Conservation (phyloP, 2,888 invertebrate species). For the Hecatera dysodea region DNA sequence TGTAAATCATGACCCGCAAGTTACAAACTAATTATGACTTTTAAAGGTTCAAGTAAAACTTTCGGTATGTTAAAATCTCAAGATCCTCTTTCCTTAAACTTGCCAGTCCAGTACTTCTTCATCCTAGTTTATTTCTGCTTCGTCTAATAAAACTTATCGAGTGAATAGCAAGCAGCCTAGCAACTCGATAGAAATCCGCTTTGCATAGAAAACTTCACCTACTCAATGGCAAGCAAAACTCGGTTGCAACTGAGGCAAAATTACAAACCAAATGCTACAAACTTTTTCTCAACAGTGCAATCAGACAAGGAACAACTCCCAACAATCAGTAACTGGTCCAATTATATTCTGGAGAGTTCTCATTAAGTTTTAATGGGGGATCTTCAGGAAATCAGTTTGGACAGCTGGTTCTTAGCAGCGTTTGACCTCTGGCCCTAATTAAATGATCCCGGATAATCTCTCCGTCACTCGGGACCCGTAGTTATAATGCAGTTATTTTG, state of each 20-base stretch:
- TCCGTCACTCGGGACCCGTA: conserved; percentile 46
- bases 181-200: conserved; percentile 48
- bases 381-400: conserved; percentile 61
- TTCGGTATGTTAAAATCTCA: conserved; percentile 15
- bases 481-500: conserved; percentile 70
- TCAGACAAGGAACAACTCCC: conserved; percentile 17
- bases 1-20: conserved; percentile 30
- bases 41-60: conserved; percentile 14
- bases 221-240: conserved; percentile 23
- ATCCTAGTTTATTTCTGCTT: conserved; percentile 38
- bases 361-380: conserved; percentile 61
- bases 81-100: conserved; percentile 25
- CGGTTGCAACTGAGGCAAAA: conserved; percentile 22
- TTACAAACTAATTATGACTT: conserved; percentile 40
- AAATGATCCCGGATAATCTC: conserved; percentile 69
- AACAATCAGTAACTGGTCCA: conserved; percentile 46
- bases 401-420: conserved; percentile 56
- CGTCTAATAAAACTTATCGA: conserved; percentile 46
- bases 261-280: conserved; percentile 25
- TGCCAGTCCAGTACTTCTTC: conserved; percentile 10
- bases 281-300: conserved; percentile 36
- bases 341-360: conserved; percentile 55
- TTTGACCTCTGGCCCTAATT: conserved; percentile 69
- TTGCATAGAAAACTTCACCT: conserved; percentile 45
- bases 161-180: conserved; percentile 29